A percentile compares a stretch with the other conserved stretches of the same genome.
Conservation (phyloP, 1,140 invertebrate genomes). For the Kradibia gibbosae region DNA sequence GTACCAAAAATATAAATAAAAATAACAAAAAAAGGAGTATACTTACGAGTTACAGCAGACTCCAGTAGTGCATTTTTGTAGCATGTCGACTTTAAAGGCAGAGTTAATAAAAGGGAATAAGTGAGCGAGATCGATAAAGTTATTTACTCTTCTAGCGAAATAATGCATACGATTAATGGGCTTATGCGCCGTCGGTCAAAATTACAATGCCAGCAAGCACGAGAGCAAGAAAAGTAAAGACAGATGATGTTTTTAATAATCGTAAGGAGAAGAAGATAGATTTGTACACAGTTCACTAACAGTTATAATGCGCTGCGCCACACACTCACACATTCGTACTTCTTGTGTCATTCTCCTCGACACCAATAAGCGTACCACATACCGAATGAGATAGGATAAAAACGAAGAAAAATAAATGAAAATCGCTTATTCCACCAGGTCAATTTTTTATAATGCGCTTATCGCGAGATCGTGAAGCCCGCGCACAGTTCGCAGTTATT, state of each 20-base stretch:
- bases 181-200: background rate
- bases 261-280: conserved; percentile 25
- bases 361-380: background rate
- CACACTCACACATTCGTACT: conserved; percentile 5
- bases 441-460: conserved; percentile 55
- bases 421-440: conserved; percentile 57
- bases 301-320: background rate
- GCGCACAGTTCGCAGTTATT: background rate
- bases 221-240: background rate
- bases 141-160: background rate
- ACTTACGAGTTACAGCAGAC: conserved; percentile 34
- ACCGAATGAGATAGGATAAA: background rate
- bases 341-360: background rate
- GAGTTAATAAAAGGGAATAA: conserved; percentile 4
- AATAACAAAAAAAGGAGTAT: conserved; percentile 34
- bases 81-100: conserved; percentile 36
- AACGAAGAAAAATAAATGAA: conserved; percentile 19
- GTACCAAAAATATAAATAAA: conserved; percentile 44
- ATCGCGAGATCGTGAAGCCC: conserved; percentile 35
- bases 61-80: conserved; percentile 51
- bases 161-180: conserved; percentile 21
- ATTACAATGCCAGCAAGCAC: background rate
- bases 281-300: conserved; percentile 42
- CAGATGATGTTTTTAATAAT: conserved; percentile 7
- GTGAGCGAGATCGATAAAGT: background rate